Conservation (phyloP, 2,797 vertebrate species). For the Crypturellus tataupa region DNA sequence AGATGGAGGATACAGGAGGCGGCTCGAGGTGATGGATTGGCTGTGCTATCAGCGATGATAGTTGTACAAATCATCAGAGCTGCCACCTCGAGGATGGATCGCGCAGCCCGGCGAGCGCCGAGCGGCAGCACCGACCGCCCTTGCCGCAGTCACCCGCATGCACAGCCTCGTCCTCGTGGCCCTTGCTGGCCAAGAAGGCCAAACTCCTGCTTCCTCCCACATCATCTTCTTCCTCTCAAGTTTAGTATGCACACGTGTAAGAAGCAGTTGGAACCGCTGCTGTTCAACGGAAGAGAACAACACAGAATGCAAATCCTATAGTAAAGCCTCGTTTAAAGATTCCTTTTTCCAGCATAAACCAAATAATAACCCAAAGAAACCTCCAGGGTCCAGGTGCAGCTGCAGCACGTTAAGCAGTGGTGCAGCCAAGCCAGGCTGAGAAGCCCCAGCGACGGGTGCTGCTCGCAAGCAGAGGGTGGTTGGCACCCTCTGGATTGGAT, state of each 20-base stretch:
- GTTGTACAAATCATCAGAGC: background rate
- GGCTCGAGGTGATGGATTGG: background rate
- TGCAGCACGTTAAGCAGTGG: background rate
- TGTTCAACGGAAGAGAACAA: background rate
- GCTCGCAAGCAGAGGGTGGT: background rate
- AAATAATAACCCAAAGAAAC: background rate
- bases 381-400: accelerated
- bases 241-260: background rate
- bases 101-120: too few relatives aligned
- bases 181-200: accelerated
- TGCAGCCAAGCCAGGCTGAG: accelerated
- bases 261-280: background rate
- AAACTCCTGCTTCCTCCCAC: accelerated
- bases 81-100: background rate
- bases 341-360: background rate
- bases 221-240: accelerated
- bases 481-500: too few relatives aligned
- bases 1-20: background rate
- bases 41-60: background rate
- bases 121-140: too few relatives aligned
- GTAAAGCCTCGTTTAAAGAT: background rate
- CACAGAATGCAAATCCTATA: background rate
- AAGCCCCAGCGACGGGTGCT: background rate
- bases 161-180: background rate
- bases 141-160: too few relatives aligned